Evolutionary conservation across 2,888 invertebrate genomes (phyloP), one percentile per base, ranked within the genome.

Genomic region (Platypus cylindrus): DNA sequence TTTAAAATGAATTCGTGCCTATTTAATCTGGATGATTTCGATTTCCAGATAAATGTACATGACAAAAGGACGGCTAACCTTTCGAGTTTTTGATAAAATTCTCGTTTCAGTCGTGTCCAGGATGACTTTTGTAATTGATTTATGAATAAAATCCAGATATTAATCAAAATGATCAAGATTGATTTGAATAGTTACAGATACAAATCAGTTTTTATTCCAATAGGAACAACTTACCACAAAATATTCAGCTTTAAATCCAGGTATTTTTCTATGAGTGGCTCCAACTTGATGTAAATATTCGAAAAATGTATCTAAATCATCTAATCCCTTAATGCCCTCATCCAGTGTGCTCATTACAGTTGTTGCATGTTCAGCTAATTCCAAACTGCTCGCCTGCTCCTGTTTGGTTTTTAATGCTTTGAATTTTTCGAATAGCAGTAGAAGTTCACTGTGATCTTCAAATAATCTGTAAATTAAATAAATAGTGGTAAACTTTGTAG

Each of bases 321-420:
- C 87, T 39, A 90, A 68, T 15, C 81, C 78, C 55, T 81, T 79
- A 62, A 91, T 89, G 41, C 86, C 83, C 54, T 89, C 86, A 56
- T 90, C 89, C 41, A 91, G 62, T 1, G 87, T 85, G 51, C 74
- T 76, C 89, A 90, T 90, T 17, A 91, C 89, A 50, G 81, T 81
- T 53, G 76, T 79, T 32, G 89, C 89, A 56, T 90, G 90, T 48
- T 86, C 82, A 3, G 81, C 82, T 41, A 91, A 65, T 60, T 84
- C 84, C 68, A 81, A 74, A 37, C 83, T 84, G 53, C 75, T 74
- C 42, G 78, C 73, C 56, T 86, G 83, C 49, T 85, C 78, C 53
- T 86, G 83, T 55, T 75, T 77, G 41, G 84, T 83, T 56, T 75
- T 73, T 52, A 83, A 66, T 46, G 81, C 75, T 39, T 76, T 75